phyloP scores from a whole-genome alignment of 2,888 invertebrate genomes.

The Hemistola chrysoprasaria region DNA sequence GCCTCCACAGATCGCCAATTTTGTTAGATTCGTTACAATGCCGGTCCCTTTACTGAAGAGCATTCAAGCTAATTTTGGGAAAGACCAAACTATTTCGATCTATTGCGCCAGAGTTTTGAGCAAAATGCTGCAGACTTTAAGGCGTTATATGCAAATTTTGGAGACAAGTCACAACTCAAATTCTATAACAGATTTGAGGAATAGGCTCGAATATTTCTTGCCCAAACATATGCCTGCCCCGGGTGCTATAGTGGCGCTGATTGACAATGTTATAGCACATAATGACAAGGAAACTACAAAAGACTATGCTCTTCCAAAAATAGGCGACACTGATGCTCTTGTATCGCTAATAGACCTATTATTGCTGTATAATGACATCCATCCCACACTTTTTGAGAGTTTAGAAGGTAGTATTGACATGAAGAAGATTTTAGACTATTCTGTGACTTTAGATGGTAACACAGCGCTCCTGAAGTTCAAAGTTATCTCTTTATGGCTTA shows the following conservation, averaged over 20 bases:
- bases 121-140: conserved; percentile 78
- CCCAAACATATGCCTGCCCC: conserved; percentile 71
- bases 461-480: conserved; percentile 68
- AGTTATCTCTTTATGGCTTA: conserved; percentile 70
- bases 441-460: conserved; percentile 49
- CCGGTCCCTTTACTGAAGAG: conserved; percentile 75
- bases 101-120: conserved; percentile 77
- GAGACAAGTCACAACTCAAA: conserved; percentile 51
- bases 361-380: conserved; percentile 64
- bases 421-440: conserved; percentile 63
- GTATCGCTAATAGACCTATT: conserved; percentile 63
- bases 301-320: conserved; percentile 54
- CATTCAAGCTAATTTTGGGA: conserved; percentile 56
- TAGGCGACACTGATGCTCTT: conserved; percentile 55
- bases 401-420: conserved; percentile 70
- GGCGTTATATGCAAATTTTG: conserved; percentile 77
- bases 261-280: conserved; percentile 50
- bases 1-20: conserved; percentile 76
- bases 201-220: conserved; percentile 67
- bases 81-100: conserved; percentile 64
- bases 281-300: conserved; percentile 22
- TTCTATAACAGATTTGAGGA: conserved; percentile 55
- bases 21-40: conserved; percentile 71
- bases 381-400: conserved; percentile 69
- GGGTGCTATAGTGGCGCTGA: conserved; percentile 51